Percentiles rank a stretch among this genome's conserved stretches.
Conservation (phyloP, 2,888 invertebrate genomes). For the Sarcophaga rosellei region DNA sequence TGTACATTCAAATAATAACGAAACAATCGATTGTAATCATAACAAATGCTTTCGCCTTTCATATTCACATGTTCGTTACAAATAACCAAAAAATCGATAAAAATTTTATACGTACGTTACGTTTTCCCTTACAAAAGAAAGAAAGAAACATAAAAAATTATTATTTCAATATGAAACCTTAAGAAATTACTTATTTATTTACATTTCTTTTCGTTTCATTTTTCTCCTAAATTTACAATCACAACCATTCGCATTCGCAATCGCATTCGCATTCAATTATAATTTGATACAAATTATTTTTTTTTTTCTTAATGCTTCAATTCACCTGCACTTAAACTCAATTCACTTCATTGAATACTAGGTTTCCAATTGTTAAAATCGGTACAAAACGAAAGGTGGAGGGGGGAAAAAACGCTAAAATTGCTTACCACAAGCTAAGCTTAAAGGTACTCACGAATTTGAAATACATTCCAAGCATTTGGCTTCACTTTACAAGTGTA, state of each 20-base stretch:
- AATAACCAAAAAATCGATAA: slow-evolving; percentile 9
- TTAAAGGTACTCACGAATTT: slow-evolving; percentile 53
- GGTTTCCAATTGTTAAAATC: slow-evolving; percentile 49
- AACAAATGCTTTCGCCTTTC: slow-evolving; percentile 63
- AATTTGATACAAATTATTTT: slow-evolving; percentile 60
- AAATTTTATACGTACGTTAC: slow-evolving; percentile 23
- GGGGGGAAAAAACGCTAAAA: too few species aligned
- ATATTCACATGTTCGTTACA: slow-evolving; percentile 32
- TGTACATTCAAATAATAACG: not conserved
- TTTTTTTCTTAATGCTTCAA: slow-evolving; percentile 49
- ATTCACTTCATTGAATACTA: too few species aligned
- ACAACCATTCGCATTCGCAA: not conserved
- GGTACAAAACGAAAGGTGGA: not conserved
- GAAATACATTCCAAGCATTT: not conserved
- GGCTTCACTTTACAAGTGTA: not conserved
- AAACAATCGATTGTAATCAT: slow-evolving; percentile 55
- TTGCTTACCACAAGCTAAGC: not conserved
- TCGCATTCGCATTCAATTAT: slow-evolving; percentile 50
- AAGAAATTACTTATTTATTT: slow-evolving; percentile 20
- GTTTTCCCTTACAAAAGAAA: not conserved
- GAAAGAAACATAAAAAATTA: slow-evolving; percentile 2
- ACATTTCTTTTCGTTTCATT: not conserved
- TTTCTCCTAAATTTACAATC: slow-evolving; percentile 35
- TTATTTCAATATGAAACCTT: not conserved
- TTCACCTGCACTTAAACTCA: slow-evolving; percentile 59